Evolutionary conservation across 2,888 invertebrate genomes (phyloP).

Genomic region (Orthonevra nobilis): DNA sequence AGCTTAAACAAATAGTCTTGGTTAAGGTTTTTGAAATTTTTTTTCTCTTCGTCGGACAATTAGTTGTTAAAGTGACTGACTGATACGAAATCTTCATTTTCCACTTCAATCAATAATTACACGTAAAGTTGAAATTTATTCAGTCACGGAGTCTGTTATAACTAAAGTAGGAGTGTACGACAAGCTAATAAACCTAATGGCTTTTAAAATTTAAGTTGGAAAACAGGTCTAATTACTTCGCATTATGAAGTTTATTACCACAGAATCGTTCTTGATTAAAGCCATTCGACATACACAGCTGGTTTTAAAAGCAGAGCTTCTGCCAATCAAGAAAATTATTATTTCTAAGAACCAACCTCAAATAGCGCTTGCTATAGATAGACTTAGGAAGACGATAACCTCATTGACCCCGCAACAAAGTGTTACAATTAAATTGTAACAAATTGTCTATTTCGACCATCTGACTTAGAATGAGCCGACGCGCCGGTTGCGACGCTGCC

Average conservation of each 20-base stretch:
- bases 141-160: not conserved
- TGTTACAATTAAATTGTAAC: conserved; percentile 40
- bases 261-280: conserved; percentile 44
- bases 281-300: conserved; percentile 13
- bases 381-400: not conserved
- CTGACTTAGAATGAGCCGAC: conserved; percentile 37
- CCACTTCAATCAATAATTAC: conserved; percentile 20
- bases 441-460: conserved; percentile 61
- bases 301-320: conserved; percentile 10
- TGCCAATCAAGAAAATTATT: conserved; percentile 2
- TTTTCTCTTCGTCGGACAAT: too few relatives aligned
- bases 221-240: conserved; percentile 49
- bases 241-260: conserved; percentile 52
- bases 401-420: conserved; percentile 49
- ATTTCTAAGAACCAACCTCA: conserved; percentile 33
- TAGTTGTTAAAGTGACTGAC: too few relatives aligned
- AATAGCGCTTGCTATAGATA: conserved; percentile 2
- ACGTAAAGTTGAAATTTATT: not conserved
- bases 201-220: conserved; percentile 24
- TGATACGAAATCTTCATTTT: too few relatives aligned
- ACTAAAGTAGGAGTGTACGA: not conserved
- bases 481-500: too few relatives aligned
- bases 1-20: too few relatives aligned
- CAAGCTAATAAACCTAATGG: conserved; percentile 23
- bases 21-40: too few relatives aligned